Percentiles rank a stretch among this genome's conserved stretches.
Conservation (phyloP, 1,140 invertebrate genomes). For the Mizuhopecten yessoensis region DNA sequence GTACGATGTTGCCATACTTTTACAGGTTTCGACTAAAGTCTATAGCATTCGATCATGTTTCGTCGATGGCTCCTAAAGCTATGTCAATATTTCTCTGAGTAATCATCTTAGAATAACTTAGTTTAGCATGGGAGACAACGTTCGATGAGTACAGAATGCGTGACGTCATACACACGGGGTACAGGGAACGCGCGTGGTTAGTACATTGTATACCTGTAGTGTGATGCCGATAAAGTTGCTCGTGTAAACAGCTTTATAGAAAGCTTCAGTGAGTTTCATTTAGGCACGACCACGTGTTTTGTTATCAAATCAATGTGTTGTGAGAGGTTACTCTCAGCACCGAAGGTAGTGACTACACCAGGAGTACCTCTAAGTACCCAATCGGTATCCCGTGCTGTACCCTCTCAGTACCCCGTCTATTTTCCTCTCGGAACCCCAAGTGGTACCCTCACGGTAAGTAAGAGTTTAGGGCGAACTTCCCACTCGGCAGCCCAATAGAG, state of each 20-base stretch:
- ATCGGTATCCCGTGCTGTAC: neutral
- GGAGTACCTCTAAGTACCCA: too few relatives aligned
- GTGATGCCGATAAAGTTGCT: neutral
- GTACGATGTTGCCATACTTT: too few relatives aligned
- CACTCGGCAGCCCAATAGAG: neutral
- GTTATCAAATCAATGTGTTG: neutral
- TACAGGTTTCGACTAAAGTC: too few relatives aligned
- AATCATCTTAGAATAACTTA: neutral
- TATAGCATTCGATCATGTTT: neutral
- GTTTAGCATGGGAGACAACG: neutral
- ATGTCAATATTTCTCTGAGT: neutral
- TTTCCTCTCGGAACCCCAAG: neutral
- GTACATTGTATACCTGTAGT: neutral
- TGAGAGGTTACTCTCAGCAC: too few relatives aligned
- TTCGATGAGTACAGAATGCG: neutral
- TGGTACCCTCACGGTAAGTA: neutral
- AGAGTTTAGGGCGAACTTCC: neutral
- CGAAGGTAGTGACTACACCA: too few relatives aligned
- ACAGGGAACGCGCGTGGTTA: neutral
- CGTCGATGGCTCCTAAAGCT: neutral
- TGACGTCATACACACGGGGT: neutral
- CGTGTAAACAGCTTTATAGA: neutral
- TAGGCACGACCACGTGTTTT: neutral
- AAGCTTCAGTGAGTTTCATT: constrained; percentile 11
- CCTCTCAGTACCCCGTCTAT: neutral